Conservation (phyloP, 2,888 invertebrate genomes). For the Drosophila merina region DNA sequence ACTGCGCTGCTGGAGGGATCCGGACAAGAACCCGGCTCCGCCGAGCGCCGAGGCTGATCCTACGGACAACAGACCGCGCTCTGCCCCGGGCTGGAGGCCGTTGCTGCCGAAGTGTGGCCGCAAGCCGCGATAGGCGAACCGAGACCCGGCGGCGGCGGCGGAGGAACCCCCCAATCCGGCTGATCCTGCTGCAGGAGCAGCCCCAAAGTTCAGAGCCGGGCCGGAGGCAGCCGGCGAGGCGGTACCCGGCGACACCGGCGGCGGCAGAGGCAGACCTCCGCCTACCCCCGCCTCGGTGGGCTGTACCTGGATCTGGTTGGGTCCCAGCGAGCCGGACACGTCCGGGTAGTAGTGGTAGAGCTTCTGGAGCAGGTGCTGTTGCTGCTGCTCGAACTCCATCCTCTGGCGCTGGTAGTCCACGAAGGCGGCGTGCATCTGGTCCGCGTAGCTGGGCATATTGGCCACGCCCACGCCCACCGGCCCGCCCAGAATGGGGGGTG, state of each 20-base stretch:
- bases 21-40: neutral
- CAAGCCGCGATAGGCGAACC: constrained; percentile 10
- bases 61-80: constrained; percentile 7
- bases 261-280: neutral
- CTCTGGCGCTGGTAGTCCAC: constrained; percentile 74
- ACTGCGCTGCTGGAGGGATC: constrained; percentile 18
- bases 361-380: constrained; percentile 73
- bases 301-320: neutral
- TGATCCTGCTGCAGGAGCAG: neutral
- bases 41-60: constrained; percentile 6
- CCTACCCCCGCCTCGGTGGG: neutral
- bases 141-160: neutral
- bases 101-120: constrained; percentile 42
- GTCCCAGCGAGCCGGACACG: constrained; percentile 40
- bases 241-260: neutral
- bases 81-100: constrained; percentile 52
- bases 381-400: constrained; percentile 71
- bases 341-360: constrained; percentile 69
- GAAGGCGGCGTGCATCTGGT: constrained; percentile 76
- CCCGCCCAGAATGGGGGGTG: constrained; percentile 27
- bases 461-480: constrained; percentile 8
- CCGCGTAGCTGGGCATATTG: constrained; percentile 58
- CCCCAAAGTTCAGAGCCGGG: neutral
- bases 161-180: neutral
- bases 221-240: neutral